Evolutionary conservation across 2,888 invertebrate species (phyloP).

Genomic region (Hofmannophila pseudospretella): DNA sequence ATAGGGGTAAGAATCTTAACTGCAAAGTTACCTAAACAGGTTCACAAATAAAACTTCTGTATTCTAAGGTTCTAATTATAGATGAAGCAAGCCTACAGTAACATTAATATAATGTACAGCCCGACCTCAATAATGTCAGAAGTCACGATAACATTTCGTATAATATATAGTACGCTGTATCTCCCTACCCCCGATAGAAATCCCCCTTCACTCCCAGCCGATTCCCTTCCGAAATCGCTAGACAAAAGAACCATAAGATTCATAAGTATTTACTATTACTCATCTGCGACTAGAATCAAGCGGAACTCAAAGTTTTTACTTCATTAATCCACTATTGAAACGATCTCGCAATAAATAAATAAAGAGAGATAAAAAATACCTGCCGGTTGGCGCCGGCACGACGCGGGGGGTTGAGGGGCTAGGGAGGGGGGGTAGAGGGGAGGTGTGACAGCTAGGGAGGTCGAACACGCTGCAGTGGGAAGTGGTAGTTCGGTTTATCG

Average conservation of each 20-base stretch:
- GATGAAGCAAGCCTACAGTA: too few species aligned
- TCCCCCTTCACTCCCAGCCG: not conserved
- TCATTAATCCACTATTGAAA: constrained; percentile 13
- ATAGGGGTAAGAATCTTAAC: too few species aligned
- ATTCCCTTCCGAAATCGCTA: not conserved
- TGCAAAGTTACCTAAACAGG: too few species aligned
- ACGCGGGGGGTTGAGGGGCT: constrained; percentile 26
- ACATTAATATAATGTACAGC: too few species aligned
- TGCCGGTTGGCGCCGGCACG: constrained; percentile 57
- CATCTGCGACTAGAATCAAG: not conserved
- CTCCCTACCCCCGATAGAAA: not conserved
- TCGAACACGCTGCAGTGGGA: constrained; percentile 55
- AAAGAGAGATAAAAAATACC: constrained; percentile 32
- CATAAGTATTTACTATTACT: not conserved
- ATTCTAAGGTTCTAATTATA: too few species aligned
- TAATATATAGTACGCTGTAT: too few species aligned
- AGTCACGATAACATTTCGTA: too few species aligned
- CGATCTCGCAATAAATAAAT: constrained; percentile 15
- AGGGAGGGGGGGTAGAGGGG: constrained; percentile 28
- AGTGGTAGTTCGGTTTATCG: constrained; percentile 5
- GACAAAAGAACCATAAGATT: not conserved
- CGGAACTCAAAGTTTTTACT: constrained; percentile 10
- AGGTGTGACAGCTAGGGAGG: constrained; percentile 33
- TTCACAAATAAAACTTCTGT: too few species aligned
- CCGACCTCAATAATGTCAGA: too few species aligned